Evolutionary conservation across 2,113 vertebrate species (phyloP).

Genomic region (Cnemophilus loriae): DNA sequence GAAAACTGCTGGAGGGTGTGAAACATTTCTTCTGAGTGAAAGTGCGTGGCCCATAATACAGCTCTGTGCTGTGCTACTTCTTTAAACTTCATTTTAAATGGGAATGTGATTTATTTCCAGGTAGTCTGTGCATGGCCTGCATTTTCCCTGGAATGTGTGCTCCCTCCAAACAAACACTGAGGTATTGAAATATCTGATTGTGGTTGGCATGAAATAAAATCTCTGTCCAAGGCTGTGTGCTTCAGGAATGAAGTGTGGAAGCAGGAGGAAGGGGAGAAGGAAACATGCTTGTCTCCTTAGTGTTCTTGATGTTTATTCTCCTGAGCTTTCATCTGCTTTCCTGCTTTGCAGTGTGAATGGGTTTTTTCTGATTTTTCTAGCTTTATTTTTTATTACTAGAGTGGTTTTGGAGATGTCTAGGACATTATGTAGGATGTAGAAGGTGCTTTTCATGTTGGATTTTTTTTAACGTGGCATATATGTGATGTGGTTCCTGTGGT

Average conservation of each 20-base stretch:
- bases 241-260: background rate
- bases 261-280: background rate
- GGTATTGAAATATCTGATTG: background rate
- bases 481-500: background rate
- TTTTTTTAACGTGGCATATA: background rate
- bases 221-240: background rate
- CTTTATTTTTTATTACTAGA: background rate
- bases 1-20: conserved; percentile 33
- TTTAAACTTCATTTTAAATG: conserved; percentile 1
- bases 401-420: background rate
- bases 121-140: background rate
- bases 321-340: background rate
- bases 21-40: conserved; percentile 52
- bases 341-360: background rate
- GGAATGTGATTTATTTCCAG: conserved; percentile 2
- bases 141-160: background rate
- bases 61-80: background rate
- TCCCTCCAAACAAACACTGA: background rate
- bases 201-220: background rate
- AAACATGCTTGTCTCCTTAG: background rate
- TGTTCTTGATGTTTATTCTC: background rate
- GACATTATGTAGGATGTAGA: background rate
- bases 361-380: background rate
- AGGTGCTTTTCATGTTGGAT: background rate
- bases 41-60: background rate